These are phyloP conservation scores for Scaptomyza hsui DNA, from an alignment of 1,140 invertebrate species.

Conservation along the genomic window DNA sequence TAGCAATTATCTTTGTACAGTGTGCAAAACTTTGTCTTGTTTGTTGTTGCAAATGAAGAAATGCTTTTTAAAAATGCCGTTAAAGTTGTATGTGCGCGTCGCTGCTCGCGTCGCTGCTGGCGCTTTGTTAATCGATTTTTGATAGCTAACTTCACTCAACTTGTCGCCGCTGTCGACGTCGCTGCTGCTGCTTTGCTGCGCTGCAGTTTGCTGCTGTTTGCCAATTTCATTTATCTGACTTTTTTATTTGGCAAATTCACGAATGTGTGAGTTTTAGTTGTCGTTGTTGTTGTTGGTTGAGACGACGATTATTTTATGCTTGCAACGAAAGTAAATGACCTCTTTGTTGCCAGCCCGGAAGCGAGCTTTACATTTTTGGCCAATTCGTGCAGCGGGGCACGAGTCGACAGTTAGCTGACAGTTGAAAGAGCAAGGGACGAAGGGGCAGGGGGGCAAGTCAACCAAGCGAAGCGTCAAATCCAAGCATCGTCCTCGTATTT, in stretches of 20 bases:
- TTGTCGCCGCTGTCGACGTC: conserved; percentile 35
- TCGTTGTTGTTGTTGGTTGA: conserved; percentile 46
- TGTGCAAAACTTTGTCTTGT: conserved; percentile 47
- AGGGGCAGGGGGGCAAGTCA: conserved; percentile 12
- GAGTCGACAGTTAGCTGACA: conserved; percentile 48
- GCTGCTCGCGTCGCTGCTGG: conserved; percentile 49
- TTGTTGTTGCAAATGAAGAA: conserved; percentile 40
- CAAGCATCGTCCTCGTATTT: conserved; percentile 61
- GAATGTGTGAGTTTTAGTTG: conserved; percentile 64
- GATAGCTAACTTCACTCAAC: conserved; percentile 68
- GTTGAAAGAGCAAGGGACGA: not conserved
- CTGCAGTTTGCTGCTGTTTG: conserved; percentile 28
- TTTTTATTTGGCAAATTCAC: conserved; percentile 49
- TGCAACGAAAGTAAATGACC: conserved; percentile 80
- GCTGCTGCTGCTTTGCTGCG: conserved; percentile 14
- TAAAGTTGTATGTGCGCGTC: conserved; percentile 53
- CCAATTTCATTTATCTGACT: conserved; percentile 78
- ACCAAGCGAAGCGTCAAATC: conserved; percentile 73
- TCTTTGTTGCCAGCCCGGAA: conserved; percentile 61
- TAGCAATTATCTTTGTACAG: conserved; percentile 68
- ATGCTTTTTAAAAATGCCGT: conserved; percentile 68
- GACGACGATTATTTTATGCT: conserved; percentile 77
- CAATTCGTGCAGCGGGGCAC: conserved; percentile 55
- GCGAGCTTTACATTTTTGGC: conserved; percentile 47
- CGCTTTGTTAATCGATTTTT: conserved; percentile 80